These are phyloP conservation scores for Gallinago nigripennis DNA, from an alignment of 2,797 vertebrate genomes.

Conservation along the genomic window DNA sequence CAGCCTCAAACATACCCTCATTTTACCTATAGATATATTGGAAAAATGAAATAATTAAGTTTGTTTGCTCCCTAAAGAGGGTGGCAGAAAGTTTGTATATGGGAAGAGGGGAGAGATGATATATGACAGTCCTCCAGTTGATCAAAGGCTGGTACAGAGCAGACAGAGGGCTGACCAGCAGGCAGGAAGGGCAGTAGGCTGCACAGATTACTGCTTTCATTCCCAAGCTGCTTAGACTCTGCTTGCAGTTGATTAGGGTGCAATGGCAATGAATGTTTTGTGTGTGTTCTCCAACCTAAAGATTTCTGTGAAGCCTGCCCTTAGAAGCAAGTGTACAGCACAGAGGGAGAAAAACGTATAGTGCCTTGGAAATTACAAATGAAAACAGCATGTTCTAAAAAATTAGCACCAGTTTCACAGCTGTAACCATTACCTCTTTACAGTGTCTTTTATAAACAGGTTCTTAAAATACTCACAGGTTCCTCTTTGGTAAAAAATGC, in stretches of 20 bases:
- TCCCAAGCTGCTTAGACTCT: background rate
- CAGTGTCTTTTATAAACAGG: background rate
- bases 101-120: background rate
- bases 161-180: background rate
- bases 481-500: background rate
- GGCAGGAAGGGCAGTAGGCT: background rate
- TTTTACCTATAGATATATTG: background rate
- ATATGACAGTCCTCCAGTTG: background rate
- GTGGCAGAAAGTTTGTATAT: background rate
- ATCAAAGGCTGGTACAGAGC: background rate
- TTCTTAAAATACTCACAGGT: background rate
- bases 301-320: background rate
- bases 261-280: background rate
- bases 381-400: background rate
- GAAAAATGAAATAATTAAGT: background rate
- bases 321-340: background rate
- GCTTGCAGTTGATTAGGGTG: background rate
- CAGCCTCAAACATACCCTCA: background rate
- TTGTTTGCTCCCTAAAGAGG: background rate
- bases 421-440: background rate
- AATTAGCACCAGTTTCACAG: background rate
- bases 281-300: background rate
- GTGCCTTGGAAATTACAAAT: background rate
- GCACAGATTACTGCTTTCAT: background rate
- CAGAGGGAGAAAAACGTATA: background rate